Base-by-base conservation (phyloP, 1,140 invertebrate genomes). In the Solenopsis invicta region DNA sequence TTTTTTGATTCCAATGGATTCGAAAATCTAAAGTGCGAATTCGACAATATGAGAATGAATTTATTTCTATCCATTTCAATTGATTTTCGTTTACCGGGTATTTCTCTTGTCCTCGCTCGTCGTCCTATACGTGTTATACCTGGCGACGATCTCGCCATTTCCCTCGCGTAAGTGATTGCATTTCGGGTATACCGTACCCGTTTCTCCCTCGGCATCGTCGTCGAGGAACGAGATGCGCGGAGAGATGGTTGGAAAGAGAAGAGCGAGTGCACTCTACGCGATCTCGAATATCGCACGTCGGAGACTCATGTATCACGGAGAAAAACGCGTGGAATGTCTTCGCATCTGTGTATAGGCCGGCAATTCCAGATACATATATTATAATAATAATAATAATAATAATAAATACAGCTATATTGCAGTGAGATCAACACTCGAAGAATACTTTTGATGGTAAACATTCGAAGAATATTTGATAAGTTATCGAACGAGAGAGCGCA, bases 291-390 rank as follows among this genome's bases (percentile, higher is more conserved):
- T 62, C 48, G 50, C 37, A 66, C 29, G 18, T 71, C 18, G 50
- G 24, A 71, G 54, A 56, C 21, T 81, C 10, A 41, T 54, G n/a
- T 81, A 18, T 71, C 21, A 45, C 37, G 62, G 34, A 56, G 37
- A 78, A 71, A 71, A 37, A 69, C 8, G 16, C 61, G 29, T 67
- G 62, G 66, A 72, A 41, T 37, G 48, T 74, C 37, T 59, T 48
- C n/a, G 52, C 21, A 41, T 13, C 34, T 52, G 50, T 45, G 24
- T 37, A 29, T 84, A 84, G 80, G 80, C 80, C 80, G 80, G 45
- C 56, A 84, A 74, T 48, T 74, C 29, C 66, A 82, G 41, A 74
- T 84, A 82, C n/a, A 75, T 54, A 78, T 67, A n/a, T 78, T 10
- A 67, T 41, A 1, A n/a, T 41, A 18, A 45, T 76, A 21, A 69